These are phyloP conservation scores for Torymus tubicola DNA, from an alignment of 2,888 invertebrate genomes.

Conservation along the genomic window DNA sequence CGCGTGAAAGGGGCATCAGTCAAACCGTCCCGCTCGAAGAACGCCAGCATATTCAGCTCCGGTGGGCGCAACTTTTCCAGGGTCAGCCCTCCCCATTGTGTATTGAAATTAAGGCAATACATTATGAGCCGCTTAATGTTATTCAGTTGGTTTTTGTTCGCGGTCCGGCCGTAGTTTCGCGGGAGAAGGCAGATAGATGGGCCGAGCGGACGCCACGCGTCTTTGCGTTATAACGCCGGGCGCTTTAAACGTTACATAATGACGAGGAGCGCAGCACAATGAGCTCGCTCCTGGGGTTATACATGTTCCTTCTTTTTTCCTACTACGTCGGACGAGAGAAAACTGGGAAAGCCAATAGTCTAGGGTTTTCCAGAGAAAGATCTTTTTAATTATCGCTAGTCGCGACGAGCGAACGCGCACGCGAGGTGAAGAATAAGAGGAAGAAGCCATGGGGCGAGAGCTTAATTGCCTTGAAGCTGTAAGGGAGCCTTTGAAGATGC, in stretches of 20 bases:
- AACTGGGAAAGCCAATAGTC: constrained; percentile 13
- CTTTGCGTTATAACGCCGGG: constrained; percentile 50
- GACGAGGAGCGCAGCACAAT: constrained; percentile 45
- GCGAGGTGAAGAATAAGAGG: background rate
- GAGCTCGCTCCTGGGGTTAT: constrained; percentile 30
- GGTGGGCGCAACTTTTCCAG: constrained; percentile 9
- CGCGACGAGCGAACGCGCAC: background rate
- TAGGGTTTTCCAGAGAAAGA: constrained; percentile 36
- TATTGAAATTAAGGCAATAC: constrained; percentile 66
- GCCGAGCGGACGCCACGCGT: constrained; percentile 11
- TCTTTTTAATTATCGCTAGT: constrained; percentile 55
- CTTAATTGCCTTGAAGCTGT: constrained; percentile 56
- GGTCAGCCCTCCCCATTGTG: constrained; percentile 59
- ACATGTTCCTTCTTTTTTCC: constrained; percentile 11
- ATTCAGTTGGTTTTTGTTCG: constrained; percentile 62
- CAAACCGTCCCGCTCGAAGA: constrained; percentile 26
- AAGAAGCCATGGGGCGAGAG: constrained; percentile 44
- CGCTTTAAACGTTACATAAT: constrained; percentile 60
- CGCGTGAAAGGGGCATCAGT: constrained; percentile 34
- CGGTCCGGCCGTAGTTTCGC: constrained; percentile 53
- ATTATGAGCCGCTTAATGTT: constrained; percentile 65
- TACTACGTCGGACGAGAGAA: background rate
- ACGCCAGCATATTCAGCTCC: background rate
- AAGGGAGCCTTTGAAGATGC: constrained; percentile 21
- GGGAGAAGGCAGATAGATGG: constrained; percentile 41